A percentile compares a stretch with the other conserved stretches of the same genome.
These are phyloP conservation scores for Probaryconus sp. DNA, from an alignment of 1,140 invertebrate species.

Conservation along the genomic window DNA sequence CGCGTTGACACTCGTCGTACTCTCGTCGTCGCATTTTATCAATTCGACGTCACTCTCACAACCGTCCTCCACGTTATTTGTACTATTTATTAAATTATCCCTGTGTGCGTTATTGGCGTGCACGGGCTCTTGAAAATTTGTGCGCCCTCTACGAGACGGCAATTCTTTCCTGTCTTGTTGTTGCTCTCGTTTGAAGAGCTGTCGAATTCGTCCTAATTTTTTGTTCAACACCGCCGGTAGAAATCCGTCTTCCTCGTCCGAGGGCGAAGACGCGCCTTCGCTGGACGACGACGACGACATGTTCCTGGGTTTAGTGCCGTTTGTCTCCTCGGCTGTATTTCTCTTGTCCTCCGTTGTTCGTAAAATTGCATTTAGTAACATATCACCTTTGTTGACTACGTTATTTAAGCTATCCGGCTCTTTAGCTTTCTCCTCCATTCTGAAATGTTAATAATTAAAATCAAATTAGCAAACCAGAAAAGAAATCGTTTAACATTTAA, in stretches of 20 bases:
- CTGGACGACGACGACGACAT: conserved; percentile 25
- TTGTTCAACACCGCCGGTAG: conserved; percentile 69
- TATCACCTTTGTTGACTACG: conserved; percentile 77
- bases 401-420: conserved; percentile 58
- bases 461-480: no score
- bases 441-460: no score
- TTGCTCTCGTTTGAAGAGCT: conserved; percentile 72
- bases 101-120: conserved; percentile 61
- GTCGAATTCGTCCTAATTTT: conserved; percentile 66
- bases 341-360: conserved; percentile 70
- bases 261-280: conserved; percentile 4
- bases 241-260: conserved; percentile 68
- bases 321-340: conserved; percentile 48
- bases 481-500: no score
- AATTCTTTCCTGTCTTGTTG: conserved; percentile 44
- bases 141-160: no score
- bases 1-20: no score
- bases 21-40: no score
- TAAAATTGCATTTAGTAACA: conserved; percentile 79
- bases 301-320: conserved; percentile 58
- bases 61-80: conserved; percentile 62
- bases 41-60: neutral
- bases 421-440: conserved; percentile 36
- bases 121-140: no score
- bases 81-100: conserved; percentile 65